Base-by-base conservation (phyloP, 2,888 invertebrate genomes). In the Agriopis aurantiaria region DNA sequence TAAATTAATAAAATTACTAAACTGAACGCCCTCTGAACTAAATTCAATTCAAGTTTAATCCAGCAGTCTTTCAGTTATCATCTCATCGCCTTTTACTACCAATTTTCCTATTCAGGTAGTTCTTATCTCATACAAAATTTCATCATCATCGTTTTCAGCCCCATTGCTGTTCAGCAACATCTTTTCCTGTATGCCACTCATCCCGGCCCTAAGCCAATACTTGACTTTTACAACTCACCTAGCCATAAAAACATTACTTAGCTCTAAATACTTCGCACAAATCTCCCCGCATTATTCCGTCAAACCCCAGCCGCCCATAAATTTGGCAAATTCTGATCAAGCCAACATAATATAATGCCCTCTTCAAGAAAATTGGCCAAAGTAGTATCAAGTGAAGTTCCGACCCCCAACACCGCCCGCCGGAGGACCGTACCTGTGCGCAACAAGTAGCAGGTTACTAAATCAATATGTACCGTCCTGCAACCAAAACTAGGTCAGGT, bases 401-500 rank as follows among this genome's bases (percentile, higher is more conserved):
- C 67, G 66, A 76, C 72, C 75, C 72, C 71, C 68, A 71, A 75
- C 67, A 70, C 76, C 67, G 53, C 63, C 76, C 67, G 53, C 63
- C 69, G 53, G 56, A 71, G 67, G 67, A 60, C 78, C 73, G 66
- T 78, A 80, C 83, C 83, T 80, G 78, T 45, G 71, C 82, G 89
- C 93, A 92, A 93, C 93, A 93, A 89, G 93, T 93, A 82, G 80
- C 81, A n/a, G 14, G 87, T 58, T n/a, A 87, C 87, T 85, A 85
- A 93, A 93, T 93, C 93, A 92, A 93, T 93, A 93, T 91, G 89
- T 90, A 91, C 89, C 82, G 82, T 86, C 88, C 90, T 91, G 92
- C 93, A 92, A 79, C 87, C 78, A 75, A 85, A 93, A 90, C 85
- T 93, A 78, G 93, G 93, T 90, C 92, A 92, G 92, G 93, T 91